Evolutionary conservation across 2,113 vertebrate genomes (phyloP), one percentile per base, ranked within the genome.

Genomic region (Hemicordylus capensis): DNA sequence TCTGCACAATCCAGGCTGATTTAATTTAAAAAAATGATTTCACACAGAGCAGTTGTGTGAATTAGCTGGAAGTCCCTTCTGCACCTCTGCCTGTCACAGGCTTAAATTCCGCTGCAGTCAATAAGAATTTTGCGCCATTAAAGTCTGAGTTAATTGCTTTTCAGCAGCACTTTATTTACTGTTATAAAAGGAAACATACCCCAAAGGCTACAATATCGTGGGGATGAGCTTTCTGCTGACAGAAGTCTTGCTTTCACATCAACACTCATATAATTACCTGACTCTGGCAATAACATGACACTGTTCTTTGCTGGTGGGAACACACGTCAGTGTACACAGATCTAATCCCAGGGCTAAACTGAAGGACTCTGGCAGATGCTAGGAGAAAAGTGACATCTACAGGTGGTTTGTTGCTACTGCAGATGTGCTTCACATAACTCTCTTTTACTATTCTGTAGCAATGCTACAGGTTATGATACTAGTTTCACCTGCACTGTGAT

Each of bases 131-230:
- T 37, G 15, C 59, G 10, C 58, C 31, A 44, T 51, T 77, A 64
- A 67, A 72, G 37, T 80, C 66, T 28, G 19, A 54, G 54, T 54
- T 83, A 87, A 59, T 61, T 86, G 77, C 44, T 76, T 81, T 81
- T 87, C 79, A 76, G 37, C 76, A 34, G 51, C 42, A 59, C 75
- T 70, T 79, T 59, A 85, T 61, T 84, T 84, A 84, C 72, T 42
- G 37, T 69, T 77, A 69, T 58, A 77, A 77, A 69, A 69, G 48
- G 46, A 75, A 75, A 54, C 15, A 51, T 73, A 73, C 42, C 75
- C 76, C 37, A 73, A 83, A 78, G 75, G 14, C 74, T 72, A 73
- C 66, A n/a, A 26, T 51, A 83, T 72, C 12, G 34, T 34, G 7
- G 66, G 64, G n/a, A 44, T 20, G 20, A 72, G 26, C 54, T 54